Base-by-base conservation (phyloP, 2,797 vertebrate species). In the Etheostoma nigrum region DNA sequence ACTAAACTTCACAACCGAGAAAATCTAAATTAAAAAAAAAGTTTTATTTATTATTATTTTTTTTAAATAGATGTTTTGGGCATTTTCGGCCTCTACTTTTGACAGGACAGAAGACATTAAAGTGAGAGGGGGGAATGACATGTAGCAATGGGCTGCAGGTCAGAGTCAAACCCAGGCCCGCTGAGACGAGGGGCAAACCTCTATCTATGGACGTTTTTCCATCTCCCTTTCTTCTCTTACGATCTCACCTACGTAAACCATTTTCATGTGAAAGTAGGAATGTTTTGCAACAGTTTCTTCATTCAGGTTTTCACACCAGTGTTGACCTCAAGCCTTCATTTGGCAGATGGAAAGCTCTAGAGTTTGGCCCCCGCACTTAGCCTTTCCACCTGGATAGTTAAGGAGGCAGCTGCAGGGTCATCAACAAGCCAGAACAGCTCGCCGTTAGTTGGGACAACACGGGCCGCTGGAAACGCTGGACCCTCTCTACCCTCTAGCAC, bases 341-440 rank as follows among this genome's bases (percentile, higher is more conserved):
- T 5, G 5, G 23, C 6, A 23, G 25, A 19, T n/a, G 48, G 36
- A 51, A 10, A 15, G 25, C 21, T 16, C 74, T 92, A 96, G 53
- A 96, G 91, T 82, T 92, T 90, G 23, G 89, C 87, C 40, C 86
- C 94, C 49, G 93, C 79, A n/a, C 83, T 89, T 14, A 89, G 94
- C 78, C 95, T 95, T 90, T 98, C 96, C 2, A 97, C 93, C 55
- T 94, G 93, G 69, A 95, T 79, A 0, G 93, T 96, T 74, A 99
- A 88, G 12, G 95, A 95, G 19, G 94, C 89, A 1, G 97, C 97
- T 0, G 97, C 97, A 0, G 97, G 86, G 72, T 97, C 96, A 18
- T 98, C 97, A 49, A 98, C 85, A 82, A 98, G 94, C 97, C 97
- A 99, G 78, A 95, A 92, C 36, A 99, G 94, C 79, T 96, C 95